Evolutionary conservation across 2,113 vertebrate genomes (phyloP), one percentile per base, ranked within the genome.

Genomic region (Sinocyclocheilus anshuiensis): DNA sequence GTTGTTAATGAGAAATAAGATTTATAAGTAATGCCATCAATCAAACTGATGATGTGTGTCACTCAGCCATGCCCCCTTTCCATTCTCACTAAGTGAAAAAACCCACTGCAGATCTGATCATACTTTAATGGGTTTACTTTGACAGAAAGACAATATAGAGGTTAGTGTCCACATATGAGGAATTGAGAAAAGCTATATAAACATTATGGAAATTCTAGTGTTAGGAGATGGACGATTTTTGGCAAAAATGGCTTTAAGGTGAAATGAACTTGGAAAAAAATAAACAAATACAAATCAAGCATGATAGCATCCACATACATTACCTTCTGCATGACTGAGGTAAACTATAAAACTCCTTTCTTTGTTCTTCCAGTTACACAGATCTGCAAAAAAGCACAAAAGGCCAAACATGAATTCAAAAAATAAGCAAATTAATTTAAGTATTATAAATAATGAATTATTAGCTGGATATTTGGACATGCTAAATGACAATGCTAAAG

Each of bases 311-410:
- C 20, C 10, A 71, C 42, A 71, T 79, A 39, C 4, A 91, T 88
- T 53, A 95, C 94, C 93, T 95, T 95, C 84, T 95, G 94, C 94
- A 95, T 95, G 89, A 22, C 89, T 87, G 89, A n/a, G 83, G 65
- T 86, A 26, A n/a, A 50, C 9, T 72, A 20, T 8, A 74, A 55
- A 75, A 78, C 48, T 10, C 15, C 45, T 72, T 59, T 33, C 50
- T 74, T 74, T 12, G 45, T 39, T 75, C 22, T 53, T 39, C 36
- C 22, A 55, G 13, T 9, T n/a, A n/a, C 45, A 22, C 59, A 72
- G 72, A 6, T 87, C 88, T 87, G 88, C 61, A 63, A 79, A 18
- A 61, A 63, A 84, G 26, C 15, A 84, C 42, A 42, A 77, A 13
- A 57, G 29, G 11, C 26, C 61, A 85, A 45, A 50, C 16, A 7